Percentiles rank a stretch among this genome's conserved stretches.
Conservation (phyloP, 2,797 vertebrate genomes). For the Esox masquinongy region DNA sequence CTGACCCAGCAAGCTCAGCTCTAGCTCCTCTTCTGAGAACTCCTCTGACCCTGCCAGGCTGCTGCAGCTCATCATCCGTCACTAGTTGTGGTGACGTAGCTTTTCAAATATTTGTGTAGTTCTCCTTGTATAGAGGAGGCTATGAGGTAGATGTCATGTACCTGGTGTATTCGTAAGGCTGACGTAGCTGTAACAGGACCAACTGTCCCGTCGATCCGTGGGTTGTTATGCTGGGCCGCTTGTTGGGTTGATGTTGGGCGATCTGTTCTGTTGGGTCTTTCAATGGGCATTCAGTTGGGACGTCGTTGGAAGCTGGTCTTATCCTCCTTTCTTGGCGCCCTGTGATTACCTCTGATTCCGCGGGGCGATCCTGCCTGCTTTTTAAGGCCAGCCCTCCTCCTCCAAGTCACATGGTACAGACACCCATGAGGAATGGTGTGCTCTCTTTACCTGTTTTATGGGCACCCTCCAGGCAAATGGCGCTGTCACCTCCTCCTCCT, state of each 20-base stretch:
- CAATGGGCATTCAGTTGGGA: constrained; percentile 57
- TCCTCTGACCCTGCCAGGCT: constrained; percentile 65
- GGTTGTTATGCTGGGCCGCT: background rate
- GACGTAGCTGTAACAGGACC: background rate
- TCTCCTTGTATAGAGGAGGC: constrained; percentile 37
- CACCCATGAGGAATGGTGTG: constrained; percentile 73
- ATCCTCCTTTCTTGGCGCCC: constrained; percentile 53
- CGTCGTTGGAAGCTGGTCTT: constrained; percentile 38
- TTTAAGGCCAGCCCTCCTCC: constrained; percentile 62
- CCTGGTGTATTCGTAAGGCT: background rate
- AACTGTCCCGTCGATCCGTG: constrained; percentile 12
- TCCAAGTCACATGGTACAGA: constrained; percentile 80
- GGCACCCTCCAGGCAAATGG: constrained; percentile 74
- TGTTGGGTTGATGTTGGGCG: background rate
- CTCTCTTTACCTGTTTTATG: constrained; percentile 66
- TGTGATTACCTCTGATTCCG: constrained; percentile 65
- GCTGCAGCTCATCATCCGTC: constrained; percentile 67
- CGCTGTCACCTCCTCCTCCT: constrained; percentile 69
- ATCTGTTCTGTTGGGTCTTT: constrained; percentile 5
- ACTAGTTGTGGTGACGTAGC: background rate
- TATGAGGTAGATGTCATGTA: constrained; percentile 6
- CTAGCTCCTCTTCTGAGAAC: constrained; percentile 77
- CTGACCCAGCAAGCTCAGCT: constrained; percentile 53
- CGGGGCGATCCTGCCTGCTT: constrained; percentile 72
- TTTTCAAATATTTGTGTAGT: background rate